Conservation (phyloP, 2,888 invertebrate species). For the Anaspis maculata region DNA sequence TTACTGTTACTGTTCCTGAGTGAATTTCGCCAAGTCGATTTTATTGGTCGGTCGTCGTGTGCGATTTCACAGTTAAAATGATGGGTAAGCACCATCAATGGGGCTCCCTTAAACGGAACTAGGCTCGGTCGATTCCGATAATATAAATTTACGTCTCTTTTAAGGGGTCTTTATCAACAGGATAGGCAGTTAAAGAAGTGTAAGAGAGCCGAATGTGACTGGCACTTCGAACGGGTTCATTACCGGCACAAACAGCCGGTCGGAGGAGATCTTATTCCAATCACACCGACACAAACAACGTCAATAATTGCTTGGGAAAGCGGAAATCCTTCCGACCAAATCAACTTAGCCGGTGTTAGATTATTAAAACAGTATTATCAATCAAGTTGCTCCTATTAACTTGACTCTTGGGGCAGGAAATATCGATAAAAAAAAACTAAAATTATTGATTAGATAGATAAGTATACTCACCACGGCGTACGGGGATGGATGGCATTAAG, state of each 20-base stretch:
- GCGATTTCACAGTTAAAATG: too few species aligned
- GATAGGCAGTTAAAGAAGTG: conserved; percentile 22
- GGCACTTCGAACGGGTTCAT: conserved; percentile 23
- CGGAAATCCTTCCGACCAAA: conserved; percentile 15
- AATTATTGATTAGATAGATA: too few species aligned
- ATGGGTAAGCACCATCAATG: conserved; percentile 11
- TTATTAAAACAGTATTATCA: conserved; percentile 13
- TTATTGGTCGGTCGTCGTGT: too few species aligned
- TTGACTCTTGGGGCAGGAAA: too few species aligned
- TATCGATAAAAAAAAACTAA: too few species aligned
- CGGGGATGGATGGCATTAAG: too few species aligned
- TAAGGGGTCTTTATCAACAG: conserved; percentile 22
- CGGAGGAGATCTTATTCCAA: conserved; percentile 21
- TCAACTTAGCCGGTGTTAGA: conserved; percentile 8
- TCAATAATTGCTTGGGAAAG: conserved; percentile 19
- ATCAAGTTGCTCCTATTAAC: too few species aligned
- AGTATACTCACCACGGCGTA: too few species aligned
- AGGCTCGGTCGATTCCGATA: conserved; percentile 16
- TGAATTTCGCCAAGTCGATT: too few species aligned
- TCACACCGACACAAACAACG: conserved; percentile 20
- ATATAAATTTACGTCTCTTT: conserved; percentile 23
- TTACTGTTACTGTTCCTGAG: too few species aligned
- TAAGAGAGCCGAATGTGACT: conserved; percentile 23
- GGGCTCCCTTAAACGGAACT: conserved; percentile 9
- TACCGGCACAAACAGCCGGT: conserved; percentile 17